Evolutionary conservation across 2,113 vertebrate genomes (phyloP).

Genomic region (Ardeotis arabs): DNA sequence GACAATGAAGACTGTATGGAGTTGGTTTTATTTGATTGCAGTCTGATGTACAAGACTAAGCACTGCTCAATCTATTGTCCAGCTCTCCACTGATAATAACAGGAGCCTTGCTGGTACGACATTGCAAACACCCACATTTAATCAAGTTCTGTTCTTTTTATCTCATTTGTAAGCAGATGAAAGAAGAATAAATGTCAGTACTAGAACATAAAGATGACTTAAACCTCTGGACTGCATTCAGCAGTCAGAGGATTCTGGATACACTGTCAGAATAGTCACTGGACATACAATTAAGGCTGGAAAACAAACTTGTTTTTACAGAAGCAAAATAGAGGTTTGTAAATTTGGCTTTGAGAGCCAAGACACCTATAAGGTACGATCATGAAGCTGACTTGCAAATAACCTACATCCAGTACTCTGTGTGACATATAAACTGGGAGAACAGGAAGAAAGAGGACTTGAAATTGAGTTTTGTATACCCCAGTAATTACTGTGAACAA

Average conservation of each 20-base stretch:
- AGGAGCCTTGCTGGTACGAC: neutral
- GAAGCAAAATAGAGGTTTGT: neutral
- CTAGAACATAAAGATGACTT: slow-evolving; percentile 9
- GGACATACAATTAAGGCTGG: neutral
- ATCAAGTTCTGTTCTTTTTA: neutral
- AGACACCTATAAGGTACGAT: neutral
- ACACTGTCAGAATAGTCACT: neutral
- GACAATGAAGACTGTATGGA: neutral
- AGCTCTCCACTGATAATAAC: neutral
- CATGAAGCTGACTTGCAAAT: neutral
- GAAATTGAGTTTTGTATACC: neutral
- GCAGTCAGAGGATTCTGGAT: neutral
- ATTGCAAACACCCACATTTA: slow-evolving; percentile 2
- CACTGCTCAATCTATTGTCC: neutral
- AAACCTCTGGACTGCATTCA: slow-evolving; percentile 10
- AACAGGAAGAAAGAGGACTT: neutral
- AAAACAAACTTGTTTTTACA: neutral
- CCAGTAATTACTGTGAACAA: neutral
- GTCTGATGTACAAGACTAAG: neutral
- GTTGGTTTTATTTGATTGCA: neutral
- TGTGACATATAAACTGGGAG: neutral
- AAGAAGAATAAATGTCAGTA: slow-evolving; percentile 35
- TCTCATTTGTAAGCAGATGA: slow-evolving; percentile 6
- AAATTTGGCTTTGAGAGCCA: neutral
- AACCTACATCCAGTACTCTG: neutral